A percentile compares a stretch with the other conserved stretches of the same genome.
Evolutionary conservation across 2,113 vertebrate species (phyloP).

Genomic region (Stictonetta naevosa): DNA sequence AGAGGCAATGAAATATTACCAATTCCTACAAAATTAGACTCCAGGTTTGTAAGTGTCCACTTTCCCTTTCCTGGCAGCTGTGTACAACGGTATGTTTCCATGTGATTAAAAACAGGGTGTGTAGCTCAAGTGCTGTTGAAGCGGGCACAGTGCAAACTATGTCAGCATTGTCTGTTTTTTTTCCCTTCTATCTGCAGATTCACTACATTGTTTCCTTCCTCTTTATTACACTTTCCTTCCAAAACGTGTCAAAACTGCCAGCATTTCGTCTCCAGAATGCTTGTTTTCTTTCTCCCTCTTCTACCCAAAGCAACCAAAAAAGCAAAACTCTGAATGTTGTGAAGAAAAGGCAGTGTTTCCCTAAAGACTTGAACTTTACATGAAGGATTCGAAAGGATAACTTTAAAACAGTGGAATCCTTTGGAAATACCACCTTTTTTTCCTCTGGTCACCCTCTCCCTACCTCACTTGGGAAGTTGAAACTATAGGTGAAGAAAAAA

Average conservation of each 20-base stretch:
- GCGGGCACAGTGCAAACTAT: background rate
- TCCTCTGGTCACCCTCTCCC: background rate
- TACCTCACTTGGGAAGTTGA: conserved; percentile 44
- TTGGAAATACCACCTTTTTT: conserved; percentile 36
- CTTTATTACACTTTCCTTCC: background rate
- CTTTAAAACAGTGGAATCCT: background rate
- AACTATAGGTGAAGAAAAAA: conserved; percentile 15
- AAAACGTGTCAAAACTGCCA: conserved; percentile 26
- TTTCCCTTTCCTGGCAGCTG: conserved; percentile 3
- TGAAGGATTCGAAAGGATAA: conserved; percentile 26
- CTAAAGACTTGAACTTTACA: background rate
- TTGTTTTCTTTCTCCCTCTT: conserved; percentile 41
- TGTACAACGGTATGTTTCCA: background rate
- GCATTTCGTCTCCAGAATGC: conserved; percentile 39
- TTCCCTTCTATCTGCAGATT: conserved; percentile 13
- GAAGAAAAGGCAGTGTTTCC: conserved; percentile 14
- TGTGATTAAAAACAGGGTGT: background rate
- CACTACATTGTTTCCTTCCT: conserved; percentile 18
- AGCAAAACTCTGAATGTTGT: conserved; percentile 15
- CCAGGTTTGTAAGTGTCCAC: conserved; percentile 12
- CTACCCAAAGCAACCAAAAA: conserved; percentile 34
- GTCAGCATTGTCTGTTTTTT: background rate
- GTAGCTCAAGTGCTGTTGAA: background rate
- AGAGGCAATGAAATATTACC: conserved; percentile 48
- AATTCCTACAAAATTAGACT: conserved; percentile 51